Base-by-base conservation (phyloP, 2,888 invertebrate species). In the Neria commutata region DNA sequence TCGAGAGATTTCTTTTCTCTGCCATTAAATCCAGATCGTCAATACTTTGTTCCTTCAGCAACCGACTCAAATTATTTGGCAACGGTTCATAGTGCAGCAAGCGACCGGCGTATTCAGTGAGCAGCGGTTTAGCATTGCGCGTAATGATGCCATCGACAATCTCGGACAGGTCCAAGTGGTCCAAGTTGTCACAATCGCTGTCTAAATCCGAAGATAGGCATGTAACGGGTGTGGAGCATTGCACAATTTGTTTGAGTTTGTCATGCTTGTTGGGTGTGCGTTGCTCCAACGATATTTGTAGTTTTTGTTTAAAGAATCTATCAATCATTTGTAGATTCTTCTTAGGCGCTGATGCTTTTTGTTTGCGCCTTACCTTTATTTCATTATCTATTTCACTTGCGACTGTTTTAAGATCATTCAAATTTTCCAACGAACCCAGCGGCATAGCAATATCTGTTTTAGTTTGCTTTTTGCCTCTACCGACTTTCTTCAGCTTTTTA, bases 71-170 rank as follows among this genome's bases (percentile, higher is more conserved):
- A 52, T 73, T 66, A 0, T 65, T 53, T 1, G 64, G 54, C 25
- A 73, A 45, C 6, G 68, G 46, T 47, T 75, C 77, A 58, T 78
- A 81, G 21, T 66, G 68, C 26, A 81, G 60, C 5, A 63, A 46
- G 55, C 68, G 70, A 0, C 80, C 81, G 0, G 63, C 68, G 51
- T 75, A 75, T 6, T 72, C 67, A 0, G 61, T 64, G 3, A 80
- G 45, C 24, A 48, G 53, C 14, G 51, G 70, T 55, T 16, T 53
- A 2, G 64, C 58, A 10, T 75, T 67, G 58, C 72, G 71, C 4
- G 68, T 71, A 11, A 84, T 71, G 21, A 88, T 86, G 50, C 80
- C 77, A 17, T 86, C 83, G 14, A 88, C 79, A 57, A 87, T 84
- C 34, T 81, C 79, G 0, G 87, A 86, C 71, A 87, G 76, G 60